Base-by-base conservation (phyloP, 92 coral and sea anemone species). In the Parazoanthus darwini region DNA sequence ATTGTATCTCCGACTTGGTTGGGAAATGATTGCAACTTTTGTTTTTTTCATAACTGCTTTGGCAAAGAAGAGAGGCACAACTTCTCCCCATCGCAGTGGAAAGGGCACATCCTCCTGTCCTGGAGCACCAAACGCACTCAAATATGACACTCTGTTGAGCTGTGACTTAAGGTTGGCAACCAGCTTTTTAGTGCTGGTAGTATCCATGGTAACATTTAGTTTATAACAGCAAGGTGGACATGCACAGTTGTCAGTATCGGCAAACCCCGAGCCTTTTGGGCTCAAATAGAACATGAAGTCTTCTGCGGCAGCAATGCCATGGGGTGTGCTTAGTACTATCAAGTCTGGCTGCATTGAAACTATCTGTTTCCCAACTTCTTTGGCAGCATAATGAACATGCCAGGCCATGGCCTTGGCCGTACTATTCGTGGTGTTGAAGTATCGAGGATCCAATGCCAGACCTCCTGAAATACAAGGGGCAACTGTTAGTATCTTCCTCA, bases 51-150 rank as follows among this genome's bases (percentile, higher is more conserved):
- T 74, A 13, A 85, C 68, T 9, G 48, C 68, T 78, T 90, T 93
- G 58, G 91, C 89, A 59, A 93, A 93, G 79, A 87, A 90, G 0
- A 93, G 84, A 1, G 96, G 96, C 5, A 93, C 88, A 4, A 92
- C 88, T 79, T 93, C 96, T 42, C 96, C 96, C 96, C 96, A 93
- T 36, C 96, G 91, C 35, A 93, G 84, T 25, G 96, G 96, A 80
- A 93, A 93, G 0, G 94, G 93, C 11, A 85, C 74, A 81, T 85
- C 96, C 66, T 88, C 96, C 38, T 89, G 82, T 11, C 96, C 96
- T 35, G 96, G 96, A 11, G 93, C 90, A 0, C 96, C 96, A 66
- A 93, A 93, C 10, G 94, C 96, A 82, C 96, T 93, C 51, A 93
- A 82, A 79, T 78, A 93, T 23, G 96, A 92, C 63, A 93, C 94